Percentiles rank a stretch among this genome's conserved stretches.
Evolutionary conservation across 1,140 invertebrate genomes (phyloP).

Genomic region (Drosophila pseudoananassae): DNA sequence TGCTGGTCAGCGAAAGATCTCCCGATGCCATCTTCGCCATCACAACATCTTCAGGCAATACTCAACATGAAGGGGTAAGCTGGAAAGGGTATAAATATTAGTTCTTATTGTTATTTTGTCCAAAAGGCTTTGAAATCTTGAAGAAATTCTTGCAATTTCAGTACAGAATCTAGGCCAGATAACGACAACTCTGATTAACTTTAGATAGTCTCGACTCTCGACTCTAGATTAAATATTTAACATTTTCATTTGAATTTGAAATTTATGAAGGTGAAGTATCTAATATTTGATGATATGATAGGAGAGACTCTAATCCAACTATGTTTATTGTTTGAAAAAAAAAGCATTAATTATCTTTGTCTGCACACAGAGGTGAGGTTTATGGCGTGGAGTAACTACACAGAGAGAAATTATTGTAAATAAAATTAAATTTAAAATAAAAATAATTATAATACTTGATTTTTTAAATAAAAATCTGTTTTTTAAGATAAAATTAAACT

Average conservation of each 20-base stretch:
- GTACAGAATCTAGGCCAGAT: neutral
- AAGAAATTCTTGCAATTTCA: neutral
- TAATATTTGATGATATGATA: conserved; percentile 13
- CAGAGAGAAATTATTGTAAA: neutral
- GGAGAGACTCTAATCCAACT: conserved; percentile 21
- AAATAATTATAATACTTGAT: neutral
- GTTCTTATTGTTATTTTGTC: neutral
- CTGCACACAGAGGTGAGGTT: neutral
- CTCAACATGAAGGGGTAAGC: conserved; percentile 35
- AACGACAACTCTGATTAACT: neutral
- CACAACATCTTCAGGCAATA: conserved; percentile 57
- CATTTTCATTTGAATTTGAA: neutral
- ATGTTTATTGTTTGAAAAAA: conserved; percentile 24
- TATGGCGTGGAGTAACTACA: neutral
- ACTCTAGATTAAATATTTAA: neutral
- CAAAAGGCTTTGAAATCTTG: neutral
- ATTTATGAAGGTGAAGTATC: too few relatives aligned
- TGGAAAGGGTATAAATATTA: neutral
- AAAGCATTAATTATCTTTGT: conserved; percentile 31
- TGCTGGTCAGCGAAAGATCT: conserved; percentile 84
- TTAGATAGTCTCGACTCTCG: neutral
- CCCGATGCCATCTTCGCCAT: conserved; percentile 84
- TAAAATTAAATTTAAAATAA: neutral
- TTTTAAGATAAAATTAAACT: too few relatives aligned
- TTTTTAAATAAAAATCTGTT: too few relatives aligned